Evolutionary conservation across 2,797 vertebrate genomes (phyloP), one percentile per base, ranked within the genome.

Genomic region (Phrynocephalus vlangalii): DNA sequence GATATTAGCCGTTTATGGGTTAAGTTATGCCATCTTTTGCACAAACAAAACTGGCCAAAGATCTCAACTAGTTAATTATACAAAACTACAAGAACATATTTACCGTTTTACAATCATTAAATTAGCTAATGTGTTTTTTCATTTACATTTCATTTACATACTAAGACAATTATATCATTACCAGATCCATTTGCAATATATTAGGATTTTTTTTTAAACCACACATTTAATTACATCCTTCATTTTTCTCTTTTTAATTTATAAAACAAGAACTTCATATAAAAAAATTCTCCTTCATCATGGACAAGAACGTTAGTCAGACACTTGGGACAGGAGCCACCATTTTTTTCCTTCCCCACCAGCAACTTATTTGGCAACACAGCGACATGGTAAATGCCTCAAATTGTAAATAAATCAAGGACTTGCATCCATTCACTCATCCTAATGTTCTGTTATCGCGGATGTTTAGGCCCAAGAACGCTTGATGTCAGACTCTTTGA

Each of bases 71-170:
- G 88, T 86, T 93, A 89, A 94, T 91, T 91, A 95, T 95, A 96
- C 97, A 96, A 96, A 96, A 96, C 95, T 96, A 96, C 96, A 96
- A 94, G 94, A 95, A 96, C 94, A 95, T 95, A 92, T 96, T 96
- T 94, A 96, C 96, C 93, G 95, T 93, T 96, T 96, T 96, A 97
- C 97, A 96, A 94, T 96, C 94, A 94, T 94, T 92, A 95, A 94
- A 95, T 95, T 96, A 94, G 95, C 96, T 96, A 94, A 93, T 94
- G 93, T 95, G 93, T 96, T 94, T 94, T 94, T 94, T 94, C 89
- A 90, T 92, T 93, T 95, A 94, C 95, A 92, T 95, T 93, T 94
- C 95, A 95, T 88, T 88, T 88, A 88, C 87, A 88, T 82, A 94
- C 96, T 96, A 96, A 96, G 96, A 96, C 95, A 94, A 96, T 94